Percentiles rank a stretch among this genome's conserved stretches.
Conservation (phyloP, 2,888 invertebrate genomes). For the Caenorhabditis sp. region DNA sequence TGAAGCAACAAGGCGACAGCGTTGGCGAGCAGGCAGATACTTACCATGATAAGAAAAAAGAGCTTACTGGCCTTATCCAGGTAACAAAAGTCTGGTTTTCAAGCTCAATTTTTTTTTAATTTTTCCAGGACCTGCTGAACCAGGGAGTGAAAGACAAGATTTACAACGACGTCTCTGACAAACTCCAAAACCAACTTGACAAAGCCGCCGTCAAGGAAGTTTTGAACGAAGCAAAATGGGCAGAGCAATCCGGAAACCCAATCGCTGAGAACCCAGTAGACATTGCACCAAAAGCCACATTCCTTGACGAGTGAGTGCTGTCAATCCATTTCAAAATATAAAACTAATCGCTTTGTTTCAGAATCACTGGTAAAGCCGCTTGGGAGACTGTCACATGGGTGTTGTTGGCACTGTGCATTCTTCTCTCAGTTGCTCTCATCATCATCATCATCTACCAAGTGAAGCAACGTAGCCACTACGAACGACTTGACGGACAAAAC, state of each 20-base stretch:
- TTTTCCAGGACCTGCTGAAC: slow-evolving; percentile 26
- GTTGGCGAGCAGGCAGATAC: slow-evolving; percentile 37
- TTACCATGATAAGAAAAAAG: slow-evolving; percentile 58
- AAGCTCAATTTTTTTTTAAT: too few relatives aligned
- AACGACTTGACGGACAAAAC: slow-evolving; percentile 67
- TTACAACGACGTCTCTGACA: slow-evolving; percentile 45
- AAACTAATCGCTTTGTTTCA: slow-evolving; percentile 38
- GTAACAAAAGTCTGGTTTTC: slow-evolving; percentile 10
- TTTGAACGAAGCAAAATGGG: slow-evolving; percentile 42
- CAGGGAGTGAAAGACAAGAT: slow-evolving; percentile 50
- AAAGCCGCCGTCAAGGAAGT: slow-evolving; percentile 63
- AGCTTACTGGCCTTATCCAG: slow-evolving; percentile 56
- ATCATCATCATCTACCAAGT: slow-evolving; percentile 72
- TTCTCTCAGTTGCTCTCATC: slow-evolving; percentile 71
- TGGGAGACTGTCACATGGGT: slow-evolving; percentile 77
- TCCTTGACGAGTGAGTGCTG: slow-evolving; percentile 68
- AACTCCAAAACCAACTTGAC: slow-evolving; percentile 62
- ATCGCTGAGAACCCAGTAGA: slow-evolving; percentile 16
- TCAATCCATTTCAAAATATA: not conserved
- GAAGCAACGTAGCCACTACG: slow-evolving; percentile 65
- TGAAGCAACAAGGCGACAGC: slow-evolving; percentile 50
- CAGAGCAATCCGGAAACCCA: slow-evolving; percentile 14
- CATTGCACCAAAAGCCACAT: slow-evolving; percentile 60
- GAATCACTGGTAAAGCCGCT: slow-evolving; percentile 71
- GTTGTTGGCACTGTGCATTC: slow-evolving; percentile 72